Evolutionary conservation across 2,888 invertebrate species (phyloP).

Genomic region (Drosophila borealis): DNA sequence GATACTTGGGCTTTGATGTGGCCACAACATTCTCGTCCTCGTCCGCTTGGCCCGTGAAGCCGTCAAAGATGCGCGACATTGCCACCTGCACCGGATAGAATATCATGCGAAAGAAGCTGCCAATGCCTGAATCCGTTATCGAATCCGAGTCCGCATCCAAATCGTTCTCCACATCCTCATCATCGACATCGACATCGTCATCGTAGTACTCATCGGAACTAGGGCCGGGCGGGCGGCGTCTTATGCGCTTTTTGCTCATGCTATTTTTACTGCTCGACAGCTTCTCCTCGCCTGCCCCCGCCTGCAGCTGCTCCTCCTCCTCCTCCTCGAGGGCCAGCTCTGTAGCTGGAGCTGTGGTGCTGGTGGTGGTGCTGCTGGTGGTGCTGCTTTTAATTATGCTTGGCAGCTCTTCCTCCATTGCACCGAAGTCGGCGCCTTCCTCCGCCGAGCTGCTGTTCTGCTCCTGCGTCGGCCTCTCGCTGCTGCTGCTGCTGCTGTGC

Average conservation of each 20-base stretch:
- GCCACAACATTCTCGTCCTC: conserved; percentile 40
- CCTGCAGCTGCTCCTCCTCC: conserved; percentile 12
- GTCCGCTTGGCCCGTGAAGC: conserved; percentile 46
- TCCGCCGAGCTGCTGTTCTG: conserved; percentile 71
- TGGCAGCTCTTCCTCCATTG: conserved; percentile 57
- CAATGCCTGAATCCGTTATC: conserved; percentile 50
- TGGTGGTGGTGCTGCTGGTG: conserved; percentile 14
- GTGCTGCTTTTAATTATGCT: background rate
- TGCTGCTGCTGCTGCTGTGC: conserved; percentile 23
- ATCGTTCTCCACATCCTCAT: conserved; percentile 56
- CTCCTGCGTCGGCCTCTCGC: conserved; percentile 33
- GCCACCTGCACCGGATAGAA: conserved; percentile 82
- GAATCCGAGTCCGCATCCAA: conserved; percentile 13
- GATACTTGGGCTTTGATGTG: conserved; percentile 62
- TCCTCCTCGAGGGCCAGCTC: conserved; percentile 7
- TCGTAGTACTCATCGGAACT: conserved; percentile 60
- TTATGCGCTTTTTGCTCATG: conserved; percentile 68
- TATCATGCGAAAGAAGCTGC: conserved; percentile 81
- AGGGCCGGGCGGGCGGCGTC: conserved; percentile 58
- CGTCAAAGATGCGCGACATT: conserved; percentile 78
- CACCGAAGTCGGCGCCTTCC: conserved; percentile 72
- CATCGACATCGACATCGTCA: conserved; percentile 51
- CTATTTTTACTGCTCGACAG: conserved; percentile 50
- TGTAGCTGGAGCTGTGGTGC: conserved; percentile 3
- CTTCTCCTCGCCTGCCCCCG: background rate